Evolutionary conservation across 2,888 invertebrate species (phyloP).

Genomic region (Exephanes ischioxanthus): DNA sequence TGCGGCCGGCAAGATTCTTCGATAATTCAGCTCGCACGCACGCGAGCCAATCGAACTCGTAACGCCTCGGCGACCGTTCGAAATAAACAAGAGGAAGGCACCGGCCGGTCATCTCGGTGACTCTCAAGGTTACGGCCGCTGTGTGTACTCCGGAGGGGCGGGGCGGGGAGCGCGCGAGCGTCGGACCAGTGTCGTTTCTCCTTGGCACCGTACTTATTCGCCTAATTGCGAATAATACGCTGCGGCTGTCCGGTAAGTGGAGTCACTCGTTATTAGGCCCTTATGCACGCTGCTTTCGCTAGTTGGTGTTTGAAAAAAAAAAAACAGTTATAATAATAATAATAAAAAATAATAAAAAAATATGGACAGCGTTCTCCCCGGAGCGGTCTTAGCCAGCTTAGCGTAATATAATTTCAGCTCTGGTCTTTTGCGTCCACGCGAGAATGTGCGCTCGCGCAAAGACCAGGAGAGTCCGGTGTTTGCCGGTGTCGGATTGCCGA

Average conservation of each 20-base stretch:
- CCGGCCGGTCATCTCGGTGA: not conserved
- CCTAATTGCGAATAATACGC: constrained; percentile 14
- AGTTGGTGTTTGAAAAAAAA: not conserved
- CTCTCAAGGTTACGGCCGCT: not conserved
- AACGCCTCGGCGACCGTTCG: constrained; percentile 20
- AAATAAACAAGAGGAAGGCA: constrained; percentile 11
- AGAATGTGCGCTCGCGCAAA: constrained; percentile 49
- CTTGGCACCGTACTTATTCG: constrained; percentile 11
- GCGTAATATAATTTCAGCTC: constrained; percentile 62
- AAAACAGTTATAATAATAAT: constrained; percentile 2
- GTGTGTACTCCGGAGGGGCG: not conserved
- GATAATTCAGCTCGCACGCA: constrained; percentile 39
- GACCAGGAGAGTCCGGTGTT: constrained; percentile 50
- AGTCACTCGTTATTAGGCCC: constrained; percentile 26
- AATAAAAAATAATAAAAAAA: constrained; percentile 12
- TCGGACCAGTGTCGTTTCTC: not conserved
- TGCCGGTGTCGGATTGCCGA: constrained; percentile 70
- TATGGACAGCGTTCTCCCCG: constrained; percentile 4
- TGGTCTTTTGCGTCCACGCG: constrained; percentile 36
- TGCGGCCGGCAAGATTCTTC: constrained; percentile 41
- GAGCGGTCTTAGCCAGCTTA: constrained; percentile 20
- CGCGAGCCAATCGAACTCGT: constrained; percentile 38
- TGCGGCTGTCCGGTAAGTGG: constrained; percentile 1
- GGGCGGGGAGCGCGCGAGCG: not conserved
- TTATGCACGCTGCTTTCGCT: not conserved